Base-by-base conservation (phyloP, 2,797 vertebrate genomes). In the Helicolenus hilgendorfi region DNA sequence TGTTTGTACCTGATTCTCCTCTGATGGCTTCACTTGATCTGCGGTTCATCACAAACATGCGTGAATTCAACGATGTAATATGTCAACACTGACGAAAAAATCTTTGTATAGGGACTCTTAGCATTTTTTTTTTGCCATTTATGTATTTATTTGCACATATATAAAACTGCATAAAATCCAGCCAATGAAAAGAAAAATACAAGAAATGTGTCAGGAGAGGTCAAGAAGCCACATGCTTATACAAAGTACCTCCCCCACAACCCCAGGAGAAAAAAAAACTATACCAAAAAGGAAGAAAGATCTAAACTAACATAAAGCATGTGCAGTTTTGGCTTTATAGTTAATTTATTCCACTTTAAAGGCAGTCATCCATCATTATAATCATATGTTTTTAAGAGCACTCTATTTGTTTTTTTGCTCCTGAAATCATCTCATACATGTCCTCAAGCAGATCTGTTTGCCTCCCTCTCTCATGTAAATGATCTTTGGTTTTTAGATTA, bases 401-500 rank as follows among this genome's bases (percentile, higher is more conserved):
- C 26, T 60, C 22, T 35, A 45, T 84, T 86, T 83, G 60, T 62
- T 69, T 65, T 53, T 73, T 11, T 5, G 15, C 71, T 18, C 41
- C 41, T 33, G 26, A 75, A 81, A 69, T 80, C 22, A 59, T 74
- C 68, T 72, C 60, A 11, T 60, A 63, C 26, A 35, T 9, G 0
- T 36, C 38, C 38, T 41, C 53, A 36, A 72, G 72, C 65, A 4
- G 72, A 5, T 22, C 70, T 83, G 74, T 83, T 72, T 77, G 58
- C 22, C 20, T 83, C 73, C 68, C 29, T 41, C 78, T 91, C 79
- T 91, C 80, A 93, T 94, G 92, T 81, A 89, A 95, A 96, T 92
- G 79, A 77, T 84, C 89, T 77, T 86, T 94, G 88, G 60, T 79
- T 91, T 92, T 84, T 73, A 91, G 94, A 94, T 96, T 69, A 92